A percentile compares a stretch with the other conserved stretches of the same genome.
These are phyloP conservation scores for Notiomystis cincta DNA, from an alignment of 2,113 vertebrate species.

Conservation along the genomic window DNA sequence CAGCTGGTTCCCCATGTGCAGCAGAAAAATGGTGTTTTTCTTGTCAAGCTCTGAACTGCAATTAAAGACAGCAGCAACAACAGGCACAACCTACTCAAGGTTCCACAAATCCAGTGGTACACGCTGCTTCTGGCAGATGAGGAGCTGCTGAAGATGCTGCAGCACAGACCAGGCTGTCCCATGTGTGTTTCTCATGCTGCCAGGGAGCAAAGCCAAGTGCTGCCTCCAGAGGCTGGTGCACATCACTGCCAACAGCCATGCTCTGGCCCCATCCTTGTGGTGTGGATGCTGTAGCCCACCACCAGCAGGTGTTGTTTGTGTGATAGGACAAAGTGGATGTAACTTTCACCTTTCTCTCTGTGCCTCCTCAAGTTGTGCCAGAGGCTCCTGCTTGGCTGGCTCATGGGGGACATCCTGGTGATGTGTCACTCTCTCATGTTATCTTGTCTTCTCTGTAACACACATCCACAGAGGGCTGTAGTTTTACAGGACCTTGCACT, in stretches of 20 bases:
- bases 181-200: rapidly evolving
- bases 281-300: background rate
- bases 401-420: background rate
- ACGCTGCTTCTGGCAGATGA: background rate
- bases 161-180: background rate
- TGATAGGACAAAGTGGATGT: background rate
- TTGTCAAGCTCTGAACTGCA: background rate
- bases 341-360: background rate
- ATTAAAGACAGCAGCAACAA: background rate
- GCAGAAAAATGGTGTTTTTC: background rate
- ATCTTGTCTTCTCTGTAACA: background rate
- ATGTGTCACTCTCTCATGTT: background rate
- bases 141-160: background rate
- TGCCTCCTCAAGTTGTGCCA: background rate
- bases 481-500: background rate
- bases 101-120: background rate
- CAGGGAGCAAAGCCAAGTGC: background rate
- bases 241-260: rapidly evolving
- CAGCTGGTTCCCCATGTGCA: background rate
- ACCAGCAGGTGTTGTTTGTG: background rate
- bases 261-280: background rate
- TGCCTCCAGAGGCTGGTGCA: background rate
- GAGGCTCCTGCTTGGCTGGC: background rate
- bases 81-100: background rate
- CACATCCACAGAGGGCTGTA: rapidly evolving